Evolutionary conservation across 2,797 vertebrate species (phyloP), one percentile per base, ranked within the genome.

Genomic region (Tragelaphus eurycerus): DNA sequence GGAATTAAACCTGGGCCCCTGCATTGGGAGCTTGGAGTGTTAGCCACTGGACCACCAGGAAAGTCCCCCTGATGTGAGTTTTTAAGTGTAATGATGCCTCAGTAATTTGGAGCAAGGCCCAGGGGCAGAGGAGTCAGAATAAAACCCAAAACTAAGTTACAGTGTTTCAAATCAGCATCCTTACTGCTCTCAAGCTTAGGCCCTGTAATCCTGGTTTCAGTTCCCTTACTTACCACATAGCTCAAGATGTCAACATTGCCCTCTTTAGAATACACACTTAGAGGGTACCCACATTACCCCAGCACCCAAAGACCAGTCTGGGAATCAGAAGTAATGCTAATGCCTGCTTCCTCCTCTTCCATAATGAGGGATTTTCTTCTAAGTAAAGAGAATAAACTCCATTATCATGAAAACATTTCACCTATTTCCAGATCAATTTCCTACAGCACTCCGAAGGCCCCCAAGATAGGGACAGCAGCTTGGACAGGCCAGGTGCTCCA

Each of bases 111-210:
- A 96, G 13, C 38, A 86, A 95, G 50, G 74, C 2, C 52, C 60
- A 89, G n/a, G 46, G 29, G 17, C 31, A 79, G 25, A 89, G 38
- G 93, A 92, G 27, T 85, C 79, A 90, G 25, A 93, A 95, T 34
- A 87, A 67, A 89, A 60, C 48, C 93, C 89, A 92, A 96, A 62
- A 48, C 16, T 25, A 86, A 90, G 38, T 86, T 31, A 71, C 9
- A n/a, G 38, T 15, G 19, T 93, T 92, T 93, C 10, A 74, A 93
- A 93, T 89, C 82, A 57, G 50, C 82, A 11, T 13, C 43, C 14
- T 31, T 78, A 60, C 64, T 55, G 64, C 48, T 76, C 59, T 64
- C 76, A 38, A 90, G 67, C 1, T 19, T 14, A 31, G 50, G 85
- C 50, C 85, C 52, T 27, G 71, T 31, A 52, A 48, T 14, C 52